Percentiles rank a stretch among this genome's conserved stretches.
Evolutionary conservation across 2,888 invertebrate genomes (phyloP).

Genomic region (Papilio gigon): DNA sequence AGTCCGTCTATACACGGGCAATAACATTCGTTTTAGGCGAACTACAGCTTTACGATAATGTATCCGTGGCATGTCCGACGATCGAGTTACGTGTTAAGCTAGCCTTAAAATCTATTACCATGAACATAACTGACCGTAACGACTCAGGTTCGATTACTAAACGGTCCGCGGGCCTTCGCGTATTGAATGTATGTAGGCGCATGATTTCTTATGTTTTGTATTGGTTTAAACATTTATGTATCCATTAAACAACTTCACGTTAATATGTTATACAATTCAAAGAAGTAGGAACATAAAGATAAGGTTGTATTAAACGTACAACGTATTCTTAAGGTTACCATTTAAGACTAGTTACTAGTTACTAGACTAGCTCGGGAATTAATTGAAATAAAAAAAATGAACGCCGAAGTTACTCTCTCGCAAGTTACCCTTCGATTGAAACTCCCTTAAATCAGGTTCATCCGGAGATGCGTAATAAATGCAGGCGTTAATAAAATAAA

Average conservation of each 20-base stretch:
- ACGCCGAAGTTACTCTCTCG: no score
- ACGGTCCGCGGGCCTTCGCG: constrained; percentile 17
- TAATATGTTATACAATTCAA: constrained; percentile 11
- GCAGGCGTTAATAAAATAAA: no score
- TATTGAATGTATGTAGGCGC: constrained; percentile 16
- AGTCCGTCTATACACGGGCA: constrained; percentile 27
- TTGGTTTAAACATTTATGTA: constrained; percentile 24
- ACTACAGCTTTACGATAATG: constrained; percentile 40
- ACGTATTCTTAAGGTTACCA: background rate
- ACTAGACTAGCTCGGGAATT: no score
- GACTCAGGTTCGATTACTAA: constrained; percentile 34
- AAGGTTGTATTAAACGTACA: background rate
- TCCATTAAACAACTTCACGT: background rate
- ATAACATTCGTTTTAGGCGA: constrained; percentile 38
- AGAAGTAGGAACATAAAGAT: constrained; percentile 5
- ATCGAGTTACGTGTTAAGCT: constrained; percentile 37
- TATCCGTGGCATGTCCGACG: constrained; percentile 34
- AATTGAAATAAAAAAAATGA: no score
- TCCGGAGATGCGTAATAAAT: no score
- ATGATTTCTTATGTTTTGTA: constrained; percentile 39
- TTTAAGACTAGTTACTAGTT: background rate
- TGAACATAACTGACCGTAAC: constrained; percentile 39
- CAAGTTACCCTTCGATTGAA: no score
- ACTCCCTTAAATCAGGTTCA: no score
- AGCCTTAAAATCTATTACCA: constrained; percentile 40